Evolutionary conservation across 2,113 vertebrate species (phyloP).

Genomic region (Sapayoa aenigma): DNA sequence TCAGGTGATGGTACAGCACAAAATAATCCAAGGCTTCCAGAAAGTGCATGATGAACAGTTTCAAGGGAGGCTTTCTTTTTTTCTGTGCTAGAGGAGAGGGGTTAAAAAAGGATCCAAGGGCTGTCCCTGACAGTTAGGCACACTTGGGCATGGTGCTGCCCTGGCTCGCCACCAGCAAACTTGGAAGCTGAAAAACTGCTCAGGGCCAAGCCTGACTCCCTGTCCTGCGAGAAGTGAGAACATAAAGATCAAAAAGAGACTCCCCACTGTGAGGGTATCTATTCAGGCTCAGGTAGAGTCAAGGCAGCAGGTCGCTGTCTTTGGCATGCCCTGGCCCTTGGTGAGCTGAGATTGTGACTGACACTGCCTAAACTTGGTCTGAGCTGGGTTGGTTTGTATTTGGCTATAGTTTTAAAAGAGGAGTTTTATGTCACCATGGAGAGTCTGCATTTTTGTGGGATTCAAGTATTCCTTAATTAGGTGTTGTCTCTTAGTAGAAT

Average conservation of each 20-base stretch:
- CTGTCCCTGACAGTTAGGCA: neutral
- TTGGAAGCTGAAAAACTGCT: neutral
- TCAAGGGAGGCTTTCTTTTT: neutral
- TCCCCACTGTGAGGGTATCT: neutral
- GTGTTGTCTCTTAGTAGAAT: conserved; percentile 68
- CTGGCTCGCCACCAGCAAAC: neutral
- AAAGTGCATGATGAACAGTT: neutral
- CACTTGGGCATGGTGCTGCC: neutral
- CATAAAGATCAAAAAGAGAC: neutral
- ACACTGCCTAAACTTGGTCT: neutral
- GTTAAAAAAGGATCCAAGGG: neutral
- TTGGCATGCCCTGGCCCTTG: neutral
- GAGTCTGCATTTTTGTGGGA: conserved; percentile 70
- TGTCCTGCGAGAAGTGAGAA: neutral
- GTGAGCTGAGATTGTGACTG: accelerated
- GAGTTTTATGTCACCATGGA: conserved; percentile 46
- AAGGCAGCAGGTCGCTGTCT: neutral
- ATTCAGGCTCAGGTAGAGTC: neutral
- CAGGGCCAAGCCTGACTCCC: conserved; percentile 1
- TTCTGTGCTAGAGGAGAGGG: neutral
- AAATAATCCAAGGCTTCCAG: neutral
- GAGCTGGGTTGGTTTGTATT: neutral
- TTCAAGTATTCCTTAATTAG: conserved; percentile 75
- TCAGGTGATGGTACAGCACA: neutral
- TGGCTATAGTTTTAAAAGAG: conserved; percentile 50